These are phyloP conservation scores for Pycnonotus jocosus DNA, from an alignment of 2,113 vertebrate species.

Conservation along the genomic window DNA sequence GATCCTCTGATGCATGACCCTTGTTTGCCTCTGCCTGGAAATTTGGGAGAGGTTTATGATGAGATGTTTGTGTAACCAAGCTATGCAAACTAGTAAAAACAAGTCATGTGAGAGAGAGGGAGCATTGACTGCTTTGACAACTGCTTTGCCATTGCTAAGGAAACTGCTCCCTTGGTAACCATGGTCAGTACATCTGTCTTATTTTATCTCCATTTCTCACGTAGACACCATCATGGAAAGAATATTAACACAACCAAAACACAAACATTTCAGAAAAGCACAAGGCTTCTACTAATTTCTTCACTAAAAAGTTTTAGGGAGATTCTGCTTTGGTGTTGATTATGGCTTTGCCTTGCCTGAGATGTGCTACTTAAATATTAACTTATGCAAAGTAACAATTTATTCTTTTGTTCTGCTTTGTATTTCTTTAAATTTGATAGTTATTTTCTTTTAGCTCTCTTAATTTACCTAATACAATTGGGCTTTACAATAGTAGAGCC, in stretches of 20 bases:
- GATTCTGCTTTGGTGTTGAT: conserved; percentile 31
- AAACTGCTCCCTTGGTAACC: conserved; percentile 81
- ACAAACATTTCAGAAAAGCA: conserved; percentile 38
- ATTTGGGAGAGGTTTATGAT: conserved; percentile 14
- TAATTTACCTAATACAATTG: conserved; percentile 40
- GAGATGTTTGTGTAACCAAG: conserved; percentile 52
- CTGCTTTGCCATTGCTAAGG: conserved; percentile 74
- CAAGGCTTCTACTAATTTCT: conserved; percentile 30
- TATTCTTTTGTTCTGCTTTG: background rate
- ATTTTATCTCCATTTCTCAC: conserved; percentile 69
- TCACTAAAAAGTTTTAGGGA: conserved; percentile 29
- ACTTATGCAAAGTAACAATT: conserved; percentile 32
- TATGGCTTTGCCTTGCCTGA: background rate
- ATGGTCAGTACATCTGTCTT: conserved; percentile 78
- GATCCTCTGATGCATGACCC: background rate
- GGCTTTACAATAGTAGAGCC: background rate
- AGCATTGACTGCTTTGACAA: conserved; percentile 69
- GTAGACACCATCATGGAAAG: conserved; percentile 60
- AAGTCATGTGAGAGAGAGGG: conserved; percentile 55
- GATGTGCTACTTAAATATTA: background rate
- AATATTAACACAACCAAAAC: conserved; percentile 54
- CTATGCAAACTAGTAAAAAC: conserved; percentile 65
- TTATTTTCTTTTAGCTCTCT: conserved; percentile 8
- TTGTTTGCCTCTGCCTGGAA: background rate
- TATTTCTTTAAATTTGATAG: background rate